phyloP scores from a whole-genome alignment of 1,140 invertebrate genomes.

The Ladona fulva region DNA sequence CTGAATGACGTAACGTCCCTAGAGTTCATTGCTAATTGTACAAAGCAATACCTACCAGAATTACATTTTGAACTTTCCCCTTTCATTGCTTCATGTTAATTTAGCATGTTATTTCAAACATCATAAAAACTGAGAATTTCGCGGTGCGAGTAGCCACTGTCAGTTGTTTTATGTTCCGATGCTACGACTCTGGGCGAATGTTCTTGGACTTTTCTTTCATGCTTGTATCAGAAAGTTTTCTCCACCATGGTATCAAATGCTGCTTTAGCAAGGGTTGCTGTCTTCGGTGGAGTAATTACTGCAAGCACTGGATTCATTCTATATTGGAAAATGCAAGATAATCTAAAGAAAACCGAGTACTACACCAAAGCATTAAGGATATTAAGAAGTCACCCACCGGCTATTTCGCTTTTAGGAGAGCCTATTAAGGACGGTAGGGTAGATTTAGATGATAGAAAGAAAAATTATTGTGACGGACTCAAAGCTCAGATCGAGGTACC shows the following conservation, averaged over 20 bases:
- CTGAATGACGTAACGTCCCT: no score
- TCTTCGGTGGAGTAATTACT: slow-evolving; percentile 39
- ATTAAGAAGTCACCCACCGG: slow-evolving; percentile 42
- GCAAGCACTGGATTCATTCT: slow-evolving; percentile 37
- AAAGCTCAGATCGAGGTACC: slow-evolving; percentile 48
- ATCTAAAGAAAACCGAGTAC: slow-evolving; percentile 41
- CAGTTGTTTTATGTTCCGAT: no score
- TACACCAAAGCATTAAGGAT: slow-evolving; percentile 47
- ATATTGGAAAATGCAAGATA: slow-evolving; percentile 36
- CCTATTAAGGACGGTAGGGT: slow-evolving; percentile 51
- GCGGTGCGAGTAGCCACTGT: no score
- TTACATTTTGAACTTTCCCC: no score
- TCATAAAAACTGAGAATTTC: no score
- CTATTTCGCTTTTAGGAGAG: slow-evolving; percentile 48
- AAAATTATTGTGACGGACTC: slow-evolving; percentile 43
- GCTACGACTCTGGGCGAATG: no score
- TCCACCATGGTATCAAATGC: slow-evolving; percentile 33
- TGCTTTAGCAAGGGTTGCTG: slow-evolving; percentile 41
- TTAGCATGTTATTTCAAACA: no score
- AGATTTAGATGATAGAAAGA: slow-evolving; percentile 42
- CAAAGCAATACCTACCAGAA: no score
- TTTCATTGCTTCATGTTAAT: no score
- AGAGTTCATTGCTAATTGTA: no score
- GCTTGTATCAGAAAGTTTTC: no score
- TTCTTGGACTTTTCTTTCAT: no score